Base-by-base conservation (phyloP, 2,888 invertebrate genomes). In the Oegoconia quadripuncta region DNA sequence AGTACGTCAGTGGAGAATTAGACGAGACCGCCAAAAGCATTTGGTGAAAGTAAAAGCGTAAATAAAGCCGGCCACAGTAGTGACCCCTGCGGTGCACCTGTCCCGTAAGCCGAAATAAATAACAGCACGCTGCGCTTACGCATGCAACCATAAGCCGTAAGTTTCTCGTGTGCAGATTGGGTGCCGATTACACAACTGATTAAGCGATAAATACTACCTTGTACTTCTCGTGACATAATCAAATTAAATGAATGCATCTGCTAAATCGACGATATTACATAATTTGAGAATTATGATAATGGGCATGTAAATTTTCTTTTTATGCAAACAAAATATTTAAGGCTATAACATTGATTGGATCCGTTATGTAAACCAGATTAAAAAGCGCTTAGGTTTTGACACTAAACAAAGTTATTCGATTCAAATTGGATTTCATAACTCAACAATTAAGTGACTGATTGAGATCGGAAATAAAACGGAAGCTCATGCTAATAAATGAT, bases 1-100 rank as follows among this genome's bases (percentile, higher is more conserved):
- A 15, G 46, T 46, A 47, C 46, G 43, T 52, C 41, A 46, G 34
- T 29, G 37, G 47, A 20, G 20, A 27, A 29, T 20, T 14, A 28
- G 15, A 9, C 22, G 15, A 28, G 56, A 59, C 59, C 55, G 46
- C 44, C 59, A 51, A 55, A 56, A 55, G 52, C 52, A 62, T 63
- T 61, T 51, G 64, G 80, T 74, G 81, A 83, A 82, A 84, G 83
- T 79, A 72, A 74, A 60, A 76, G 71, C 69, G 69, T 71, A 65
- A 71, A 74, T 61, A 71, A 74, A 65, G 55, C 49, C 50, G 58
- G 46, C 39, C 55, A 52, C 52, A 62, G 52, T 47, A 41, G 34
- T 74, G 78, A 80, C 76, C 78, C 63, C 64, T 58, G 65, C 35
- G 52, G 66, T 53, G 59, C 72, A 78, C 72, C 73, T 71, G 72